Conservation (phyloP, 1,140 invertebrate genomes). For the Colletes latitarsis region DNA sequence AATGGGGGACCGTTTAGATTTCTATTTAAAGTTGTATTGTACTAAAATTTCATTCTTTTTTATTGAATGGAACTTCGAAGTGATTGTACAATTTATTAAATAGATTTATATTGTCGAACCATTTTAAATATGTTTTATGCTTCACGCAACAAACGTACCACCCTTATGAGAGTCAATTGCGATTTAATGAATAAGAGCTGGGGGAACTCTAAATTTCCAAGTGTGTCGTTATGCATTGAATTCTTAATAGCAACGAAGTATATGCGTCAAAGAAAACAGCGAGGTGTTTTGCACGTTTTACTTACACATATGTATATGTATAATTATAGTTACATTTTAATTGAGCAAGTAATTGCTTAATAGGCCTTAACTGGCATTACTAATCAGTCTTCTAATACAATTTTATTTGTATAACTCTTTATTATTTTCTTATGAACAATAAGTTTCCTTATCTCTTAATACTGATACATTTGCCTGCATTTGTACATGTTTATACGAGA, state of each 20-base stretch:
- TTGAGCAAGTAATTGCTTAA: background rate
- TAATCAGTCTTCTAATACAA: background rate
- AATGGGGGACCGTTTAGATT: background rate
- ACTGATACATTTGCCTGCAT: background rate
- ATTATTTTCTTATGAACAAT: constrained; percentile 5
- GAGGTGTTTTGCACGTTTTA: background rate
- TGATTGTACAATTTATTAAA: constrained; percentile 13
- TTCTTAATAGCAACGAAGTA: constrained; percentile 6
- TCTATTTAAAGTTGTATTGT: background rate
- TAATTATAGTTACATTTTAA: background rate
- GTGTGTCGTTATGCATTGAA: constrained; percentile 12
- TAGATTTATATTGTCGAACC: constrained; percentile 19
- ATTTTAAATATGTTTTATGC: constrained; percentile 46
- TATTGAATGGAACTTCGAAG: background rate
- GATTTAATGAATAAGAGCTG: constrained; percentile 61
- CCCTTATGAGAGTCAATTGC: constrained; percentile 63
- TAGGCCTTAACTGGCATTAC: background rate
- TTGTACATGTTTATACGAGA: no score
- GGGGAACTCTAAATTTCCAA: constrained; percentile 63
- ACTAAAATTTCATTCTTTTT: background rate
- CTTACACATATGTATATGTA: background rate
- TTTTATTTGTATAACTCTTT: background rate
- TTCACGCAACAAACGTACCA: constrained; percentile 43
- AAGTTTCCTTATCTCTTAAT: background rate
- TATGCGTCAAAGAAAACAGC: background rate